These are phyloP conservation scores for Poicephalus meyeri DNA, from an alignment of 2,113 vertebrate genomes.

Conservation along the genomic window DNA sequence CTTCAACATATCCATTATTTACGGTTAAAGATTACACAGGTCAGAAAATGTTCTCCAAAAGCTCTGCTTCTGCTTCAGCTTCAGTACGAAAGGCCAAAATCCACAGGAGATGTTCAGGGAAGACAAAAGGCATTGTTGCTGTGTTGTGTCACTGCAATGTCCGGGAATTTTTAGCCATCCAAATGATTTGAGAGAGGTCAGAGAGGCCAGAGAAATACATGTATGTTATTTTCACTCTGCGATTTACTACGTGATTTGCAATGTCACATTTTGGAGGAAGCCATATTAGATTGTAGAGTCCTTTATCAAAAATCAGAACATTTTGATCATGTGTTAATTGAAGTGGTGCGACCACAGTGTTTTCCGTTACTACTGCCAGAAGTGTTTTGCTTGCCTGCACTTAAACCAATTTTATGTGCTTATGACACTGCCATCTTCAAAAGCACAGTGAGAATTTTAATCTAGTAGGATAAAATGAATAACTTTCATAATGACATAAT, in stretches of 20 bases:
- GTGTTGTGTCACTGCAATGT: fast-evolving
- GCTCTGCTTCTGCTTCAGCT: neutral
- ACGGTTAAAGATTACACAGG: neutral
- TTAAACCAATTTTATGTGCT: neutral
- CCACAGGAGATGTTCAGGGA: neutral
- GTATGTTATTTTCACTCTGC: neutral
- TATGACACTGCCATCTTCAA: neutral
- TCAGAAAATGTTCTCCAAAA: neutral
- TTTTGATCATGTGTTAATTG: neutral
- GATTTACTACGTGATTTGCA: neutral
- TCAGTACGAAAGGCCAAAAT: neutral
- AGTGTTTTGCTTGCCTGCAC: neutral
- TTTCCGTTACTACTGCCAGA: neutral
- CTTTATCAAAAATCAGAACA: neutral
- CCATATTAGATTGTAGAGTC: fast-evolving
- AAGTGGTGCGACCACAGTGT: neutral
- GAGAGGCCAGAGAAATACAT: neutral
- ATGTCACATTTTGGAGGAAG: neutral
- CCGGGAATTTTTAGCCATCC: neutral
- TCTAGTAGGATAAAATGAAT: neutral
- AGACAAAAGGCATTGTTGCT: fast-evolving
- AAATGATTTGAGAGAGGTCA: neutral
- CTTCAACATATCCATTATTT: neutral
- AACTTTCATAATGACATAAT: neutral
- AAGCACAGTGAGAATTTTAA: neutral